A percentile compares a stretch with the other conserved stretches of the same genome.
phyloP scores from a whole-genome alignment of 2,797 vertebrate species.

The Melanotaenia maccullochi region DNA sequence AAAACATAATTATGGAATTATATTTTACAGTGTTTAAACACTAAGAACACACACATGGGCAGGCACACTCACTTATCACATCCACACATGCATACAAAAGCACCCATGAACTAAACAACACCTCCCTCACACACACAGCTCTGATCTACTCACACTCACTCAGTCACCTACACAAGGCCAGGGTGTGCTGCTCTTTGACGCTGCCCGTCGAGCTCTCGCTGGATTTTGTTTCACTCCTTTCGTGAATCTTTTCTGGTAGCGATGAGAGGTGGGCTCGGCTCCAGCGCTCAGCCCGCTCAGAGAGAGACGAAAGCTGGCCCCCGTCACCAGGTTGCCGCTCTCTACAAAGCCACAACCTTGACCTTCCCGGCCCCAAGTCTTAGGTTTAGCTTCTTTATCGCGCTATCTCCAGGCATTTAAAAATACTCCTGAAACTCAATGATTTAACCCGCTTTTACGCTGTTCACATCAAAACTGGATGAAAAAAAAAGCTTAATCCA shows the following conservation, averaged over 20 bases:
- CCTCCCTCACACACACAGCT: conserved; percentile 9
- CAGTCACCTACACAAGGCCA: conserved; percentile 64
- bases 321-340: conserved; percentile 71
- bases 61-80: conserved; percentile 41
- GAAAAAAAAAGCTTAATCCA: conserved; percentile 88
- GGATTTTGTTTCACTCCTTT: conserved; percentile 74
- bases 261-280: conserved; percentile 74
- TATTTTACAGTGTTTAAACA: conserved; percentile 61
- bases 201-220: conserved; percentile 57
- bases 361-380: conserved; percentile 80
- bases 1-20: conserved; percentile 73
- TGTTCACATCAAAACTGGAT: conserved; percentile 89
- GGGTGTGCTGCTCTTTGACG: conserved; percentile 73
- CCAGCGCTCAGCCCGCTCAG: conserved; percentile 42
- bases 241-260: conserved; percentile 69
- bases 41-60: conserved; percentile 9
- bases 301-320: conserved; percentile 60
- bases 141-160: conserved; percentile 24
- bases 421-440: conserved; percentile 88
- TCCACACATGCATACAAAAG: conserved; percentile 61
- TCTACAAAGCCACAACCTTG: conserved; percentile 77
- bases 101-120: conserved; percentile 41
- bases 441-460: conserved; percentile 89
- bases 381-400: conserved; percentile 85
- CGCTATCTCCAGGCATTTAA: conserved; percentile 87